Evolutionary conservation across 2,888 invertebrate species (phyloP), one percentile per base, ranked within the genome.

Genomic region (Panorpa germanica): DNA sequence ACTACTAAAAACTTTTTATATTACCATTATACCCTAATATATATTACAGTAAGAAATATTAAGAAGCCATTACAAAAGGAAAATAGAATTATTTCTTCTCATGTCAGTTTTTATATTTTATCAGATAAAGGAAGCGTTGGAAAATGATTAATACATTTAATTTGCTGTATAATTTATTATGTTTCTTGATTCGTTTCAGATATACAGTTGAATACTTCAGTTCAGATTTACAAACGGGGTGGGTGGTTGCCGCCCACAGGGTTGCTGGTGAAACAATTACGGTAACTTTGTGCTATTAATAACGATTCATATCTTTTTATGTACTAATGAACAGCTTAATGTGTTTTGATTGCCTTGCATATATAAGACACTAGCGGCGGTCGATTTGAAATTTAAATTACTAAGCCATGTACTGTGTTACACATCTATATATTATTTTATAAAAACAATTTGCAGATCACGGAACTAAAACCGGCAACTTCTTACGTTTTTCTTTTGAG

Each of bases 401-500:
- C 31, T 35, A 35, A 34, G 22, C 14, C 29, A 26, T 28, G 17
- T 28, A 11, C 14, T n/a, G 19, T 26, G 19, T 15, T 16, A 39
- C 31, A 34, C 33, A 34, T 39, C 38, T 38, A 34, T 36, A 40
- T 37, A 37, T 35, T 34, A 26, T 28, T 22, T 29, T 13, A 25
- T 28, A 28, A 28, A 34, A 30, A 37, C 28, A 34, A 27, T 37
- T 37, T 40, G 27, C 41, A 68, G 67, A 61, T 68, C 24, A 58
- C 52, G 14, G 69, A 72, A 43, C 57, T 86, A 38, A 71, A 71
- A 43, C 75, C 81, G 2, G 78, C 77, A 43, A 78, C 81, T 25
- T 67, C 72, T 18, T 90, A 90, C 54, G 68, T 82, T 37, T 90
- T 90, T 50, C 59, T 85, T 35, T 75, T 90, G 20, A 65, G 78